These are phyloP conservation scores for Rafetus swinhoei DNA, from an alignment of 2,113 vertebrate genomes.

Conservation along the genomic window DNA sequence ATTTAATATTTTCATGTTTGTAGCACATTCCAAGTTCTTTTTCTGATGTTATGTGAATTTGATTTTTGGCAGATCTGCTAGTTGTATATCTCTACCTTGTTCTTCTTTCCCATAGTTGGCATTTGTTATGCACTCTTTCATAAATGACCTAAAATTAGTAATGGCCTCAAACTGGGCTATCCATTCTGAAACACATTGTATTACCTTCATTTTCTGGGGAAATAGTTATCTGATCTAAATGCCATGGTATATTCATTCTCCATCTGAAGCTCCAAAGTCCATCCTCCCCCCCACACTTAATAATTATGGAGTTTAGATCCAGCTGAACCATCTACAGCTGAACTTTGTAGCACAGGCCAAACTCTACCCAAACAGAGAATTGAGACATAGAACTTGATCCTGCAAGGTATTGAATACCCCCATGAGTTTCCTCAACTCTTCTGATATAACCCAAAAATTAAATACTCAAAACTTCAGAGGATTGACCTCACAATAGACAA, in stretches of 20 bases:
- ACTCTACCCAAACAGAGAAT: not conserved
- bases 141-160: not conserved
- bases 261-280: not conserved
- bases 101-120: not conserved
- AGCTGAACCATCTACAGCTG: not conserved
- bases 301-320: not conserved
- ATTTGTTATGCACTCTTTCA: not conserved
- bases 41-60: not conserved
- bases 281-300: not conserved
- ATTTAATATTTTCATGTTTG: not conserved
- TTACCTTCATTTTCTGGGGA: not conserved
- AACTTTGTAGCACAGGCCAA: not conserved
- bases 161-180: not conserved
- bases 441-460: rapidly evolving
- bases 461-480: not conserved
- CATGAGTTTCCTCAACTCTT: not conserved
- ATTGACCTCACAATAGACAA: not conserved
- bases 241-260: not conserved
- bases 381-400: rapidly evolving
- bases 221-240: not conserved
- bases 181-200: not conserved
- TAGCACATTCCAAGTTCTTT: not conserved
- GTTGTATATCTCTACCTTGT: not conserved
- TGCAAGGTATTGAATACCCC: not conserved
- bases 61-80: not conserved